These are phyloP conservation scores for Aptenodytes patagonicus DNA, from an alignment of 2,113 vertebrate genomes.

Conservation along the genomic window DNA sequence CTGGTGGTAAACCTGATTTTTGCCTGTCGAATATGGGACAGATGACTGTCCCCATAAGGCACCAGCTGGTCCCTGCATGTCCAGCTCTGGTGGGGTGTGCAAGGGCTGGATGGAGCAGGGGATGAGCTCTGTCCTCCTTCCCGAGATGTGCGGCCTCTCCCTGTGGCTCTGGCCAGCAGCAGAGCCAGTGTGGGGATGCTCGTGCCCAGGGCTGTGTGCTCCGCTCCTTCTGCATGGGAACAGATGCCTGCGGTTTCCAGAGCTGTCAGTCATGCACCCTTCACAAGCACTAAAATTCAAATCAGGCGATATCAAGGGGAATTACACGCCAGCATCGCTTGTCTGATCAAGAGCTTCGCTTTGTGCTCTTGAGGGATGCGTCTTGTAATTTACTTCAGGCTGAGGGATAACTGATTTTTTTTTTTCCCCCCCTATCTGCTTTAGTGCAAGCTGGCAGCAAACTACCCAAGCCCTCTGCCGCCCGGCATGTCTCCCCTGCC, in stretches of 20 bases:
- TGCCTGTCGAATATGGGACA: background rate
- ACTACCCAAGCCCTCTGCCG: background rate
- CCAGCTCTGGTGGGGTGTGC: background rate
- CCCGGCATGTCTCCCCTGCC: background rate
- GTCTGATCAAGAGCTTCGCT: constrained; percentile 62
- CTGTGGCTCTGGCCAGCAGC: background rate
- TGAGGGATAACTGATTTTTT: constrained; percentile 16
- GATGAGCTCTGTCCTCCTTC: background rate
- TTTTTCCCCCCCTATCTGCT: background rate
- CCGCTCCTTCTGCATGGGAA: background rate
- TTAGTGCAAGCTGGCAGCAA: background rate
- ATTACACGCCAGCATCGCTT: background rate
- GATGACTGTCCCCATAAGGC: background rate
- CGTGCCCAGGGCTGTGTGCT: rapidly evolving
- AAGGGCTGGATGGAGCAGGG: background rate
- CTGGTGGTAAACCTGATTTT: background rate
- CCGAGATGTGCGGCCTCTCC: background rate
- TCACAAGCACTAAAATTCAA: constrained; percentile 40
- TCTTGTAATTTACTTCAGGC: constrained; percentile 52
- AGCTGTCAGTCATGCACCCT: constrained; percentile 30
- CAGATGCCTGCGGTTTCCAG: background rate
- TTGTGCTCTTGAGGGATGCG: background rate
- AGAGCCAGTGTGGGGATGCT: background rate
- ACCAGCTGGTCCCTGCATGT: rapidly evolving
- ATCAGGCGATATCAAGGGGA: constrained; percentile 20